Conservation (phyloP, 2,113 vertebrate species). For the Prionailurus viverrinus region DNA sequence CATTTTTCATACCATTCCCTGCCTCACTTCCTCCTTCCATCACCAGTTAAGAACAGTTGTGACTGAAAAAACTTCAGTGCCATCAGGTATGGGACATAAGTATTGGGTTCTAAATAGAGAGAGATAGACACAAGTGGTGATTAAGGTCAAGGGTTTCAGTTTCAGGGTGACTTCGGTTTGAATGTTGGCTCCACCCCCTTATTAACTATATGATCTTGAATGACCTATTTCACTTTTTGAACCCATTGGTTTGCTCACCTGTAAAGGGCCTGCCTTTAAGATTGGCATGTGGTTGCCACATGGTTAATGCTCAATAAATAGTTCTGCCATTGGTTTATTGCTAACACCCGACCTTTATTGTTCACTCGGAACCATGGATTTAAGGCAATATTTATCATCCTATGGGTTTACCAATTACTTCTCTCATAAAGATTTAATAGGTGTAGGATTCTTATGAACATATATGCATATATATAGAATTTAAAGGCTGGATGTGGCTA, state of each 20-base stretch:
- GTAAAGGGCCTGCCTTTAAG: neutral
- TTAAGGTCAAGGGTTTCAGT: neutral
- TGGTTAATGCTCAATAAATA: neutral
- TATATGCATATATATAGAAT: neutral
- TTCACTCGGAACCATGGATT: neutral
- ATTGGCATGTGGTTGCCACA: neutral
- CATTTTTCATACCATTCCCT: neutral
- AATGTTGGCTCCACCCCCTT: neutral
- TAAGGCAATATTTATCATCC: constrained; percentile 24
- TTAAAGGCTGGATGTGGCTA: neutral
- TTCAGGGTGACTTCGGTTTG: neutral
- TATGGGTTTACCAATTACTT: neutral
- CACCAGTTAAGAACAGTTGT: neutral
- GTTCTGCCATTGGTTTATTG: neutral
- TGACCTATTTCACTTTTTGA: neutral
- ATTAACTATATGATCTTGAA: neutral
- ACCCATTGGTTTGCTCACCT: neutral
- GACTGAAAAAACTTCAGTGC: neutral
- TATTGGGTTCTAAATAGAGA: neutral
- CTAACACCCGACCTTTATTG: neutral
- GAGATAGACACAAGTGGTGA: neutral
- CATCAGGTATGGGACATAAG: neutral
- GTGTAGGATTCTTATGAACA: neutral
- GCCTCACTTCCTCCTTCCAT: neutral
- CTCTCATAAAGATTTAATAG: neutral